Percentiles rank a stretch among this genome's conserved stretches.
Evolutionary conservation across 1,140 invertebrate genomes (phyloP).

Genomic region (Brachionus asplanchnoidis): DNA sequence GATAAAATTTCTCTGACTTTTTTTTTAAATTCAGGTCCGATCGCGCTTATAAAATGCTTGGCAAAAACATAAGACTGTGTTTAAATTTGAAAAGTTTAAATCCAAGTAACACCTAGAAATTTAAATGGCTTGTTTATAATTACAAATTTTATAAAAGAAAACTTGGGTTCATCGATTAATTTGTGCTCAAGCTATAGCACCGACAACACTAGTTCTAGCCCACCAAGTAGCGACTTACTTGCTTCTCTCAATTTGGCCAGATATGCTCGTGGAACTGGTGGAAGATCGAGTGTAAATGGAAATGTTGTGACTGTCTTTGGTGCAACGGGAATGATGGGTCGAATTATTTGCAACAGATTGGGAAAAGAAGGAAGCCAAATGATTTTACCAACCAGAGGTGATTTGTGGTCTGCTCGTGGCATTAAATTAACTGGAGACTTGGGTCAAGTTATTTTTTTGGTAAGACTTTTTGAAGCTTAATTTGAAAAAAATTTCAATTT

Average conservation of each 20-base stretch:
- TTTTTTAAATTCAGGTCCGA: not conserved
- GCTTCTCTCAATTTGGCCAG: not conserved
- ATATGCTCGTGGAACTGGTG: conserved; percentile 44
- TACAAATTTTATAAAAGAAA: not conserved
- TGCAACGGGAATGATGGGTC: conserved; percentile 77
- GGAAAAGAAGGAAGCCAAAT: conserved; percentile 69
- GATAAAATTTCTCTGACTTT: not conserved
- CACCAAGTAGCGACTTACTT: not conserved
- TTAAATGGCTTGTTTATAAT: not conserved
- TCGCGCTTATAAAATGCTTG: not conserved
- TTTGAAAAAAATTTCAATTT: conserved; percentile 52
- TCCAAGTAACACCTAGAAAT: not conserved
- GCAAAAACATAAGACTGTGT: conserved; percentile 10
- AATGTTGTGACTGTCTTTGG: conserved; percentile 96
- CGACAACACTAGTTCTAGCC: not conserved
- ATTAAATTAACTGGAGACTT: conserved; percentile 84
- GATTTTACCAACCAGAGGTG: conserved; percentile 83
- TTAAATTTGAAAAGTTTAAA: conserved; percentile 18
- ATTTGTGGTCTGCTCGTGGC: conserved; percentile 69
- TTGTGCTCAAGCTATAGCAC: not conserved
- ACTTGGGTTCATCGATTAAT: not conserved
- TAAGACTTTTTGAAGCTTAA: conserved; percentile 45
- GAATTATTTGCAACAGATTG: conserved; percentile 76
- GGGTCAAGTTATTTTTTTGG: conserved; percentile 80
- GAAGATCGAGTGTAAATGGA: conserved; percentile 90